These are phyloP conservation scores for Gorilla gorilla DNA, from an alignment of 2,113 vertebrate genomes.

Conservation along the genomic window DNA sequence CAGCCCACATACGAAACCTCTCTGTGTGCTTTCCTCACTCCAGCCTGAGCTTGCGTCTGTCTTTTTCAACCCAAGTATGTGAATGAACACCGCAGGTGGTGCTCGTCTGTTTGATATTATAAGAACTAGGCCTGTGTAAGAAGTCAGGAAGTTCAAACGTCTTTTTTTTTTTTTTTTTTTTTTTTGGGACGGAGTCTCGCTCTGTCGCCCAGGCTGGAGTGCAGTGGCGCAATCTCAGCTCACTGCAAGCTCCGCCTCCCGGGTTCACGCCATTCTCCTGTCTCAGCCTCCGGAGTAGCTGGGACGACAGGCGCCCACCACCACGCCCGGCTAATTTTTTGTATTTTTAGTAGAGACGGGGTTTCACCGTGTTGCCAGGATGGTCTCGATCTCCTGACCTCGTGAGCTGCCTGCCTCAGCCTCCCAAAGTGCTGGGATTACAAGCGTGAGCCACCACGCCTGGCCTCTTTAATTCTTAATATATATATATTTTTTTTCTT, in stretches of 20 bases:
- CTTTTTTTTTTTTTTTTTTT: no score
- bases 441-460: background rate
- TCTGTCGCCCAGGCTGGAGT: no score
- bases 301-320: no score
- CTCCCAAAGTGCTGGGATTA: background rate
- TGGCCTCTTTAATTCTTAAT: no score
- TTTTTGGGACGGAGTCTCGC: no score
- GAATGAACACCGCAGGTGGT: background rate
- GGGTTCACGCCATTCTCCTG: no score
- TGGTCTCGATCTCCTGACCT: background rate
- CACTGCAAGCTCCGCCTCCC: no score
- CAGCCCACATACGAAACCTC: background rate
- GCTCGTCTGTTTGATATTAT: background rate
- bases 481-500: no score
- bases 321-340: no score
- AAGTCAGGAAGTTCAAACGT: background rate
- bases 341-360: background rate
- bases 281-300: no score
- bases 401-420: background rate
- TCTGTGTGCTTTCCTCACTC: background rate
- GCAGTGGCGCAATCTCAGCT: no score
- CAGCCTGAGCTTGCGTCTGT: background rate
- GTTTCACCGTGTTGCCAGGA: background rate
- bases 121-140: background rate
- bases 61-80: background rate